A percentile compares a stretch with the other conserved stretches of the same genome.
Evolutionary conservation across 2,888 invertebrate species (phyloP).

Genomic region (Yponomeuta sedellus): DNA sequence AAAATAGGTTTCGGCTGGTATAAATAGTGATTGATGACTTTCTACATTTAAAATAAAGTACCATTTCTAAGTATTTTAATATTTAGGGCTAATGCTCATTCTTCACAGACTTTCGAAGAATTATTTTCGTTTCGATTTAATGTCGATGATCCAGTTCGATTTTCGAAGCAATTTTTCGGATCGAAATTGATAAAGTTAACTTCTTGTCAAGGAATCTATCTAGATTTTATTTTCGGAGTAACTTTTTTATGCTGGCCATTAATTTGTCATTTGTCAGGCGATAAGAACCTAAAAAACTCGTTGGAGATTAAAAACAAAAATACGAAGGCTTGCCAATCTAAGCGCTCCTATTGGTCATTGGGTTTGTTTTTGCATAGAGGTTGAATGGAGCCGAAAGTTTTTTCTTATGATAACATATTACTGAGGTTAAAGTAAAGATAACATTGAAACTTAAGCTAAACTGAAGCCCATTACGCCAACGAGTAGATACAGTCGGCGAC

Average conservation of each 20-base stretch:
- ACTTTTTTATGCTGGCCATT: background rate
- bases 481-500: too few relatives aligned
- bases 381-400: conserved; percentile 9
- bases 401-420: background rate
- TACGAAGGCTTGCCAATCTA: conserved; percentile 7
- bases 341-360: conserved; percentile 4
- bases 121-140: too few relatives aligned
- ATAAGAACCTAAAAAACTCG: background rate
- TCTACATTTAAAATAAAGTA: too few relatives aligned
- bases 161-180: too few relatives aligned
- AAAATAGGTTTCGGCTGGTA: too few relatives aligned
- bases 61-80: too few relatives aligned
- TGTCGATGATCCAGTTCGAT: too few relatives aligned
- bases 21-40: too few relatives aligned
- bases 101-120: too few relatives aligned
- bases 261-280: background rate
- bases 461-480: too few relatives aligned
- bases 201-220: background rate
- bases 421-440: background rate
- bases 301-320: background rate
- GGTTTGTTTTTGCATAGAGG: background rate
- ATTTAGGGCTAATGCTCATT: too few relatives aligned
- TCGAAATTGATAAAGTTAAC: background rate
- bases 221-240: background rate
- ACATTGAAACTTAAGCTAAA: background rate